Percentiles rank a stretch among this genome's conserved stretches.
These are phyloP conservation scores for Nephrotoma flavescens DNA, from an alignment of 2,888 invertebrate species.

Conservation along the genomic window DNA sequence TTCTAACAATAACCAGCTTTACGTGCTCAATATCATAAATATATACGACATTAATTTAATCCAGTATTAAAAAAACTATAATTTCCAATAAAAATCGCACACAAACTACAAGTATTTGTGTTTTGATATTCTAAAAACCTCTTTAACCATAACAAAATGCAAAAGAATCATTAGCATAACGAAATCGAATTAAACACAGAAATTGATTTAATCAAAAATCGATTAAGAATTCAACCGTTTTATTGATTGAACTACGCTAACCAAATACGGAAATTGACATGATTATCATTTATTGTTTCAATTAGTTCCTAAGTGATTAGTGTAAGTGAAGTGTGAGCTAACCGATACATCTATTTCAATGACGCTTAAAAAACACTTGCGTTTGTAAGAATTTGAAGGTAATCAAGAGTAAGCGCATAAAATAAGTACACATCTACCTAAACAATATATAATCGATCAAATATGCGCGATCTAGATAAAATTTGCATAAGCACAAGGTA, in stretches of 20 bases:
- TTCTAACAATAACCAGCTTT: neutral
- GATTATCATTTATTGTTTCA: neutral
- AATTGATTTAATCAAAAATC: neutral
- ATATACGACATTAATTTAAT: neutral
- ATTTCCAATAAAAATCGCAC: neutral
- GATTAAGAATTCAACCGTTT: neutral
- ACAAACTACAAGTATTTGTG: neutral
- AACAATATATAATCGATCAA: neutral
- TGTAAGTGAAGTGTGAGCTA: no score
- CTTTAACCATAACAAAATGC: neutral
- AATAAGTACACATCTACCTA: neutral
- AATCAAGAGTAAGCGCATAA: neutral
- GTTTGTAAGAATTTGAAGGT: neutral
- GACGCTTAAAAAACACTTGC: neutral
- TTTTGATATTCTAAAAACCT: neutral
- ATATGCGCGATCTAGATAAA: neutral
- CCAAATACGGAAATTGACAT: neutral
- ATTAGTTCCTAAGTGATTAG: neutral
- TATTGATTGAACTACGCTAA: neutral
- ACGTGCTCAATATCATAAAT: neutral
- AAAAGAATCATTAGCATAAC: neutral
- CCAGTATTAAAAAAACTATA: neutral
- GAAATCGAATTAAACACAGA: neutral
- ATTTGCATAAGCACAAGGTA: neutral
- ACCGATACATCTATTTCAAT: no score